phyloP scores from a whole-genome alignment of 2,797 vertebrate species.

The Moxostoma hubbsi region DNA sequence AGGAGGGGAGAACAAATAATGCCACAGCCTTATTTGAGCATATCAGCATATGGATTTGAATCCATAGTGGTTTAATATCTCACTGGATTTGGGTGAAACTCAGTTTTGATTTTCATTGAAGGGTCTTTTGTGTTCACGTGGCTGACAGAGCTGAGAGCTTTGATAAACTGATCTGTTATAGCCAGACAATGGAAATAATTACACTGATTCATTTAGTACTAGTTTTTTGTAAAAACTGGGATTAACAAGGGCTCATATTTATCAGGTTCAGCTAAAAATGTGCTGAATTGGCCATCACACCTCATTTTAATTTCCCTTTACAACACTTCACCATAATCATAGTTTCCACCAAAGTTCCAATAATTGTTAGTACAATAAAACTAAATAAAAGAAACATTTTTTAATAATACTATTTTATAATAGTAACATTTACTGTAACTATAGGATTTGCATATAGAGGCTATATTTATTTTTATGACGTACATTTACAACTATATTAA shows the following conservation, averaged over 20 bases:
- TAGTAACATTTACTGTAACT: conserved; percentile 3
- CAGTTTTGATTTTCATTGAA: conserved; percentile 27
- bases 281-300: not conserved
- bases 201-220: conserved; percentile 25
- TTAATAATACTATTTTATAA: too few species aligned
- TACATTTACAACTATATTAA: too few species aligned
- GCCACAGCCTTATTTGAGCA: conserved; percentile 7
- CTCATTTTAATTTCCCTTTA: conserved; percentile 6
- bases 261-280: not conserved
- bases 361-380: not conserved
- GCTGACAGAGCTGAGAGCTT: conserved; percentile 22
- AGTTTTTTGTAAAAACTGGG: not conserved
- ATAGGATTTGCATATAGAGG: not conserved
- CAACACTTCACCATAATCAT: not conserved
- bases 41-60: not conserved
- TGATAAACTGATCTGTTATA: conserved; percentile 25
- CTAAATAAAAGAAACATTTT: too few species aligned
- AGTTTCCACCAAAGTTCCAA: conserved; percentile 1
- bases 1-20: conserved; percentile 39
- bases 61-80: conserved; percentile 17
- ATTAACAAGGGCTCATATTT: conserved; percentile 34
- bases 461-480: too few species aligned
- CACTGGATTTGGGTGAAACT: conserved; percentile 16
- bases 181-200: conserved; percentile 36
- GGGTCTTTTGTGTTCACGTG: conserved; percentile 31